A percentile compares a stretch with the other conserved stretches of the same genome.
phyloP scores from a whole-genome alignment of 2,113 vertebrate species.

The Calypte anna region DNA sequence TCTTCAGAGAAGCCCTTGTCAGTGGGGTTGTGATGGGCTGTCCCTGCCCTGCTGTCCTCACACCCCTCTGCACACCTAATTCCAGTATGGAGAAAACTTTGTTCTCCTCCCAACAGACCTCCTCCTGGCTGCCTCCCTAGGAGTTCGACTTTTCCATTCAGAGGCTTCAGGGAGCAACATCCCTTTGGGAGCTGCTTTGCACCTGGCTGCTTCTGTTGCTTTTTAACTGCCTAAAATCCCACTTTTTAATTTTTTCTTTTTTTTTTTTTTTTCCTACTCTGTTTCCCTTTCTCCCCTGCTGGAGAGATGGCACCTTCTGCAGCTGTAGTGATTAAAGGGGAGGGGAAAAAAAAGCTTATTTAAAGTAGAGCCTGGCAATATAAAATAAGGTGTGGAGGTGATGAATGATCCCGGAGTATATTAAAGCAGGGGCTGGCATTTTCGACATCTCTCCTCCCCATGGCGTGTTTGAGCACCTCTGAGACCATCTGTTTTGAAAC shows the following conservation, averaged over 20 bases:
- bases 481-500: not conserved
- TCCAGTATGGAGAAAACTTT: not conserved
- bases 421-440: constrained; percentile 36
- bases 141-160: not conserved
- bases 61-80: no score
- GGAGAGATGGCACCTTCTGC: constrained; percentile 25
- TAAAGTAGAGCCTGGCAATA: constrained; percentile 18
- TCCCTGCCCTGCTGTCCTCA: not conserved
- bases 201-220: not conserved
- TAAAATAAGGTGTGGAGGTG: constrained; percentile 56
- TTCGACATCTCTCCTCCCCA: not conserved
- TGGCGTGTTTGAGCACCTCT: not conserved
- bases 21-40: not conserved
- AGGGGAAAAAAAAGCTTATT: not conserved
- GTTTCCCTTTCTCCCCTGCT: not conserved
- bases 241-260: no score
- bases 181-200: not conserved
- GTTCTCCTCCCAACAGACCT: not conserved
- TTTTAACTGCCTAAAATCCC: not conserved
- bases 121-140: not conserved
- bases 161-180: not conserved
- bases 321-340: constrained; percentile 50
- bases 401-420: constrained; percentile 21
- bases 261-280: no score
- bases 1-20: accelerated